A percentile compares a stretch with the other conserved stretches of the same genome.
Evolutionary conservation across 2,113 vertebrate species (phyloP).

Genomic region (Amphilophus citrinellus): DNA sequence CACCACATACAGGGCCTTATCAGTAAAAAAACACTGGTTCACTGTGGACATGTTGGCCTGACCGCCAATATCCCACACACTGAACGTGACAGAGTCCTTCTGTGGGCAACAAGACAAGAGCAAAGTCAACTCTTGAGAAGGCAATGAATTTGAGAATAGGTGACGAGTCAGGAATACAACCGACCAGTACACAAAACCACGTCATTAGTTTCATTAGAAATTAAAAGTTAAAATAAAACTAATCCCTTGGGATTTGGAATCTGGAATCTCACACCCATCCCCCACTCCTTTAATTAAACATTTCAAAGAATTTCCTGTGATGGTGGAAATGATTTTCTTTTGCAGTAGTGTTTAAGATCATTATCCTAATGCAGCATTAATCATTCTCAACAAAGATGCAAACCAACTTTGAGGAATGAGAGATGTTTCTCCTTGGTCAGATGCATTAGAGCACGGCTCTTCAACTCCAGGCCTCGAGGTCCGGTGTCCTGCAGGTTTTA

Average conservation of each 20-base stretch:
- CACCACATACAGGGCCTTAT: slow-evolving; percentile 95
- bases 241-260: too few species aligned
- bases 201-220: not conserved
- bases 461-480: too few species aligned
- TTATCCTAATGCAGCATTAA: not conserved
- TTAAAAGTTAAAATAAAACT: not conserved
- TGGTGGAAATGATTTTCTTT: not conserved
- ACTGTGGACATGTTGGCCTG: slow-evolving; percentile 94
- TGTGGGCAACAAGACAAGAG: slow-evolving; percentile 72
- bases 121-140: not conserved
- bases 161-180: not conserved
- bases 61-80: slow-evolving; percentile 96
- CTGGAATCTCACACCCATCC: too few species aligned
- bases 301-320: not conserved
- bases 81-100: slow-evolving; percentile 91
- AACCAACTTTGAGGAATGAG: not conserved
- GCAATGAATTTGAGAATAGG: not conserved
- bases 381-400: not conserved
- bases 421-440: not conserved
- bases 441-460: not conserved
- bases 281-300: not conserved
- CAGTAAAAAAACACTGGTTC: slow-evolving; percentile 99
- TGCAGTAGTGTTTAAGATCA: accelerated
- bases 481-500: too few species aligned
- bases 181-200: not conserved